Evolutionary conservation across 2,888 invertebrate species (phyloP), one percentile per base, ranked within the genome.

Genomic region (Synergus laeviventris): DNA sequence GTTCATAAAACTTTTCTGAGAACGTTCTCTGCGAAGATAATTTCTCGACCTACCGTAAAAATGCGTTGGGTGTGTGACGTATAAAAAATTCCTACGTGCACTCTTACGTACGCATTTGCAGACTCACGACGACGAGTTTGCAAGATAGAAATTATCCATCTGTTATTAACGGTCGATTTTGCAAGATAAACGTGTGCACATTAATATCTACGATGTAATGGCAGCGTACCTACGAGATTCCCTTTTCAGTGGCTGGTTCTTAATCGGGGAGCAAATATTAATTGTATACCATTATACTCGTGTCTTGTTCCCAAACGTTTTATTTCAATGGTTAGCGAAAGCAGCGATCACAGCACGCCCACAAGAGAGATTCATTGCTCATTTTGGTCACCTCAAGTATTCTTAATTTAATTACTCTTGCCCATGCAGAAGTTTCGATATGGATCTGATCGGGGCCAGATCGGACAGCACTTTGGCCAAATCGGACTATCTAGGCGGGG

Each of bases 81-180:
- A 24, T 59, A 59, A 70, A 45, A 49, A 70, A 70, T 49, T 18
- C n/a, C 21, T 66, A 42, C 42, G 66, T 45, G 66, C 16, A 24
- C 45, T 31, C n/a, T 24, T 45, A 24, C 49, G 24, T 66, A 42
- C 42, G 21, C 45, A 42, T 45, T 45, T 45, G 14, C 16, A 31
- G 42, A 21, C 56, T 12, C 11, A 9, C 56, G 42, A 21, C 31
- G 45, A 45, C 45, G 66, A 66, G 42, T 45, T 42, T 66, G 36
- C 31, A 24, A 49, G 70, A 70, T 70, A 70, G 70, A 70, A 70
- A 70, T 70, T 70, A 70, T 49, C 70, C 70, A 70, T 70, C 70
- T 49, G 70, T 70, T 70, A 70, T 70, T 70, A 70, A 54, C 24
- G 49, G 49, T 16, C 70, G 70, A 70, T 70, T 70, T 70, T 70